Percentiles rank a stretch among this genome's conserved stretches.
Evolutionary conservation across 2,888 invertebrate species (phyloP).

Genomic region (Amphipyra tragopoginis): DNA sequence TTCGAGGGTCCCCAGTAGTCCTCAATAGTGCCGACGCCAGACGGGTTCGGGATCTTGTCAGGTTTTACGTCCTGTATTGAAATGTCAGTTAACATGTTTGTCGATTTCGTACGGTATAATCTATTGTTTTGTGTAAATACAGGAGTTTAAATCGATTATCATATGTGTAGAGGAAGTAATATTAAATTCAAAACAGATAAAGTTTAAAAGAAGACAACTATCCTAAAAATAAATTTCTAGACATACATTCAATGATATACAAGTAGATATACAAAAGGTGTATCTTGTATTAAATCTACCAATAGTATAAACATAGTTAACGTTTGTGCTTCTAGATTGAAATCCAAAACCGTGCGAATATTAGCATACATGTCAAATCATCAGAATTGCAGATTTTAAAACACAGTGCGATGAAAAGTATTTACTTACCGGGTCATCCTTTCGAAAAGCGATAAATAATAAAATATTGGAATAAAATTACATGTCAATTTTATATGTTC

Average conservation of each 20-base stretch:
- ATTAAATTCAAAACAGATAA: too few species aligned
- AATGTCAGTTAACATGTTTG: background rate
- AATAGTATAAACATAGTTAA: too few species aligned
- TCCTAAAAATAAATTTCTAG: too few species aligned
- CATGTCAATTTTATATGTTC: constrained; percentile 14
- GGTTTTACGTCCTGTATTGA: constrained; percentile 94
- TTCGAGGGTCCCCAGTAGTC: constrained; percentile 98
- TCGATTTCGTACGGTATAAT: background rate
- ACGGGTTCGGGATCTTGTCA: constrained; percentile 95
- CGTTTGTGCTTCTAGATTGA: too few species aligned
- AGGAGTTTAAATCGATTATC: background rate
- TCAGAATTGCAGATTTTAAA: too few species aligned
- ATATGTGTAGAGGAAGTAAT: too few species aligned
- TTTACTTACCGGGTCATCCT: constrained; percentile 81
- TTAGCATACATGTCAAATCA: too few species aligned
- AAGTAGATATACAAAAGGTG: too few species aligned
- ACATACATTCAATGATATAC: too few species aligned
- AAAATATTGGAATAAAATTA: constrained; percentile 41
- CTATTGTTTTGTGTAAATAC: background rate
- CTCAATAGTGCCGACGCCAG: constrained; percentile 95
- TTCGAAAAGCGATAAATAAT: constrained; percentile 49
- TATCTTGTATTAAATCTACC: too few species aligned
- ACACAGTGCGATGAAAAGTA: background rate
- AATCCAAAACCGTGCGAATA: too few species aligned
- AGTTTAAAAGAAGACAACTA: too few species aligned